Percentiles rank a stretch among this genome's conserved stretches.
Conservation (phyloP, 2,113 vertebrate genomes). For the Cnemophilus loriae region DNA sequence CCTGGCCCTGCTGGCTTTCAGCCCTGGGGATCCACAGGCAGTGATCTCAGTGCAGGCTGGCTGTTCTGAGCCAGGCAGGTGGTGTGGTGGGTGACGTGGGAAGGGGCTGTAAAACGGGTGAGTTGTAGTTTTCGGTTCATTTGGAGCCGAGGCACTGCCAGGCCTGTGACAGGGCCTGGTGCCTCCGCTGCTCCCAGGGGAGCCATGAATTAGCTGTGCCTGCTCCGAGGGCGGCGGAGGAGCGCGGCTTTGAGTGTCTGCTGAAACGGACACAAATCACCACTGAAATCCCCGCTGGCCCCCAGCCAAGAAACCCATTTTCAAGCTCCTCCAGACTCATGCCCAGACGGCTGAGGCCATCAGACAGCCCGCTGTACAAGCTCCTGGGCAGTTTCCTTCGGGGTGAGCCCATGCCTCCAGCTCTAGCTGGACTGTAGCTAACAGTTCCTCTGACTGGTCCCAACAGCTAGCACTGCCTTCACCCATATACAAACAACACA, state of each 20-base stretch:
- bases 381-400: not conserved
- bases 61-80: not conserved
- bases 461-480: not conserved
- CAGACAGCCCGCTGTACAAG: not conserved
- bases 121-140: slow-evolving; percentile 39
- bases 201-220: slow-evolving; percentile 63
- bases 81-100: not conserved
- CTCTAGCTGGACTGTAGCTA: not conserved
- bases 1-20: rapidly evolving
- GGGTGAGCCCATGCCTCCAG: not conserved
- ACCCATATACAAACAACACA: rapidly evolving
- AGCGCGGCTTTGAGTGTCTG: not conserved
- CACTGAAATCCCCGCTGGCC: not conserved
- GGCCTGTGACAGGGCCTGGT: slow-evolving; percentile 63
- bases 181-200: slow-evolving; percentile 57
- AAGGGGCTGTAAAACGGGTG: slow-evolving; percentile 46
- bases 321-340: not conserved
- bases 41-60: not conserved
- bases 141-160: slow-evolving; percentile 50
- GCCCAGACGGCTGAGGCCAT: not conserved
- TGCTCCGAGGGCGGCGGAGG: not conserved
- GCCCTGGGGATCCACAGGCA: not conserved
- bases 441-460: not conserved
- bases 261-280: slow-evolving; percentile 23
- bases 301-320: slow-evolving; percentile 9